Conservation (phyloP, 1,140 invertebrate genomes). For the Musca domestica region DNA sequence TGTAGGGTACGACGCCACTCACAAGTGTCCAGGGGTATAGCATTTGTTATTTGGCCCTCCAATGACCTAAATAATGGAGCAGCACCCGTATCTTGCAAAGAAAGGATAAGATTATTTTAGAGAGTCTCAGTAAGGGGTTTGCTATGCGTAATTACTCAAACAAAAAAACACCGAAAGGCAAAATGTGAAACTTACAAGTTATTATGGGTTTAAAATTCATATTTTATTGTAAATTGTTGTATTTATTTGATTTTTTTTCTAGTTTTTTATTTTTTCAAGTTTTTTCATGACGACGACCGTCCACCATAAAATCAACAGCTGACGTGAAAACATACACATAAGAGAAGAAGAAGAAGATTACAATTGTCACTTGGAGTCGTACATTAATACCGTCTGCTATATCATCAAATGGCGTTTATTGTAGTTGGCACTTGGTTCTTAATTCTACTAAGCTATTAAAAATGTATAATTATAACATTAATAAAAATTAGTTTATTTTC, state of each 20-base stretch:
- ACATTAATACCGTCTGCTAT: too few relatives aligned
- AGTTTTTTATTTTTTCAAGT: conserved; percentile 3
- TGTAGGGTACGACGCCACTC: conserved; percentile 89
- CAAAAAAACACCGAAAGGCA: too few relatives aligned
- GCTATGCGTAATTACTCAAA: not conserved
- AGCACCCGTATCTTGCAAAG: conserved; percentile 78
- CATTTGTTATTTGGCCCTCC: conserved; percentile 71
- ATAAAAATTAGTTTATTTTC: too few relatives aligned
- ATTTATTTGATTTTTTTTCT: conserved; percentile 9
- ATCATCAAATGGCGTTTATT: too few relatives aligned
- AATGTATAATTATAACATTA: too few relatives aligned
- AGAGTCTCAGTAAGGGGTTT: not conserved
- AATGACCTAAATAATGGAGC: conserved; percentile 81
- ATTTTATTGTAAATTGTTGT: not conserved
- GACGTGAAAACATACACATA: not conserved
- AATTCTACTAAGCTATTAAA: too few relatives aligned
- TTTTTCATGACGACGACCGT: conserved; percentile 5
- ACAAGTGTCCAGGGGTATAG: conserved; percentile 78
- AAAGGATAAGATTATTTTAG: conserved; percentile 9
- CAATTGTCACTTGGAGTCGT: too few relatives aligned
- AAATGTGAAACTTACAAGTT: conserved; percentile 38
- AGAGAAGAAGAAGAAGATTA: too few relatives aligned
- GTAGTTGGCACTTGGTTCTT: too few relatives aligned
- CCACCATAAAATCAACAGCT: conserved; percentile 11
- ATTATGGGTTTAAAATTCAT: conserved; percentile 52